Evolutionary conservation across 2,888 invertebrate genomes (phyloP).

Genomic region (Girardia tigrina): DNA sequence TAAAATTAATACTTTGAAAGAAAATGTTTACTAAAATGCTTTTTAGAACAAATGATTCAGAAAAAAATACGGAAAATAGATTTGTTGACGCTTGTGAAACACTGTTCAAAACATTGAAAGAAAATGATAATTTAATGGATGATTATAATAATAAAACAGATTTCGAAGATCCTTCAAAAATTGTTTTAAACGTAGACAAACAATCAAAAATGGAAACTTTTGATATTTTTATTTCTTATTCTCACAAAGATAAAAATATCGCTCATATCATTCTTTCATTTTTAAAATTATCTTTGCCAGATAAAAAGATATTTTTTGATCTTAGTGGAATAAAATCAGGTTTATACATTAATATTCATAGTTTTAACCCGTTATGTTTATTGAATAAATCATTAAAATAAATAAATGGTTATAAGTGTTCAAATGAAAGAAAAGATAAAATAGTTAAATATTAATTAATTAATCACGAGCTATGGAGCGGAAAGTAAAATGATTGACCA

Average conservation of each 20-base stretch:
- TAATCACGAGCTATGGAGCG: too few species aligned
- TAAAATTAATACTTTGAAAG: background rate
- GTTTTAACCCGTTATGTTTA: too few species aligned
- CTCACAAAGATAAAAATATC: conserved; percentile 40
- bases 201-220: background rate
- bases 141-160: background rate
- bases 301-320: conserved; percentile 44
- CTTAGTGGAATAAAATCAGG: conserved; percentile 44
- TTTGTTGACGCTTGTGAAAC: background rate
- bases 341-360: too few species aligned
- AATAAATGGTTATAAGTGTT: too few species aligned
- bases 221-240: conserved; percentile 47
- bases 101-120: background rate
- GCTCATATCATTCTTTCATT: conserved; percentile 40
- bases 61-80: background rate
- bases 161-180: background rate
- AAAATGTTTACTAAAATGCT: background rate
- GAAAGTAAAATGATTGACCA: too few species aligned
- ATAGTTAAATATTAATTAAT: too few species aligned
- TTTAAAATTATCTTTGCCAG: conserved; percentile 39
- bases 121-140: background rate
- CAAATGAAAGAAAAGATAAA: too few species aligned
- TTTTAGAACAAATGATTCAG: background rate
- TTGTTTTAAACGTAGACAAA: background rate
- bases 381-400: too few species aligned